These are phyloP conservation scores for Ptychochromis oligacanthus DNA, from an alignment of 2,113 vertebrate species.

Conservation along the genomic window DNA sequence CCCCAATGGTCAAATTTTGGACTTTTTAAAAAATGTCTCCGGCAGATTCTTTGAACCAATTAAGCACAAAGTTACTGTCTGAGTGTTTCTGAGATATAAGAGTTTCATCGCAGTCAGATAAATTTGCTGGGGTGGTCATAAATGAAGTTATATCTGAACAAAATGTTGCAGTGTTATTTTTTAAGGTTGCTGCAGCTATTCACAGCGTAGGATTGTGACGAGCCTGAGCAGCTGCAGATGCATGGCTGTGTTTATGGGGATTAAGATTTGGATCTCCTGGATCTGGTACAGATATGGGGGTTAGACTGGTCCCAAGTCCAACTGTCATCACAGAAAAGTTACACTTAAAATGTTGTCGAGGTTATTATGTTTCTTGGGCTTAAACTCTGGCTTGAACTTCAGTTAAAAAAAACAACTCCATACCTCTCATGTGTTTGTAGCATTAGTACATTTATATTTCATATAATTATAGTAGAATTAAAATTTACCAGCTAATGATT, in stretches of 20 bases:
- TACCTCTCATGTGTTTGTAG: no score
- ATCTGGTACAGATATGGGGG: not conserved
- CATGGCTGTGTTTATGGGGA: slow-evolving; percentile 7
- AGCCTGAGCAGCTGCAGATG: slow-evolving; percentile 59
- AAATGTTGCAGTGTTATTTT: slow-evolving; percentile 34
- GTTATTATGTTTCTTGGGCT: not conserved
- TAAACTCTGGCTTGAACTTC: not conserved
- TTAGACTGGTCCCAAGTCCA: not conserved
- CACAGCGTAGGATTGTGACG: slow-evolving; percentile 66
- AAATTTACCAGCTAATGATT: no score
- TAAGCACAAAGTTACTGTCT: slow-evolving; percentile 41
- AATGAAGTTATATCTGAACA: slow-evolving; percentile 45
- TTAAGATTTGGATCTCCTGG: not conserved
- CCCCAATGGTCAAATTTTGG: slow-evolving; percentile 59
- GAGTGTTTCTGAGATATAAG: slow-evolving; percentile 31
- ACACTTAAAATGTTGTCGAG: not conserved
- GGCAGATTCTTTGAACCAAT: slow-evolving; percentile 53
- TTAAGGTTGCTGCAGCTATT: slow-evolving; percentile 59
- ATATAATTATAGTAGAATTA: not conserved
- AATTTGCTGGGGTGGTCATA: slow-evolving; percentile 42
- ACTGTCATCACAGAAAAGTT: no score
- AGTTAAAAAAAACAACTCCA: not conserved
- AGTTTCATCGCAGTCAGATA: slow-evolving; percentile 25
- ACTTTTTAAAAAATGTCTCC: slow-evolving; percentile 32
- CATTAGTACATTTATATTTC: no score